Evolutionary conservation across 2,888 invertebrate species (phyloP), one percentile per base, ranked within the genome.

Genomic region (Drosophila robusta): DNA sequence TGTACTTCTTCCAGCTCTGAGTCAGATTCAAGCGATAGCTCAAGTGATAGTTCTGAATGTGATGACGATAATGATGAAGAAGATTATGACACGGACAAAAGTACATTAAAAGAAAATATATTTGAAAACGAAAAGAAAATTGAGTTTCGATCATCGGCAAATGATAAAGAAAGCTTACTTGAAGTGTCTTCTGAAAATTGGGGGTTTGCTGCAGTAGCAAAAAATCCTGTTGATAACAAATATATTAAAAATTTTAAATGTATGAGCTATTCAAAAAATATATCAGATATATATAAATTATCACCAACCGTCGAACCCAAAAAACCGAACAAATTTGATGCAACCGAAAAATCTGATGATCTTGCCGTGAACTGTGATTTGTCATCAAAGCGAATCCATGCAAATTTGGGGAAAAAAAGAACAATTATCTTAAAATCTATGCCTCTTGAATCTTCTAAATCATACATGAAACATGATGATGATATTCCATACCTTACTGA

Each of bases 181-280:
- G 84, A 88, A 14, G 58, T 50, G 3, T 90, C 90, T 38, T 91
- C 91, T 51, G 91, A 91, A 61, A 91, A 91, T 69, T 94, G 94
- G 94, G 94, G 94, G 1, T 94, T 94, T 91, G 94, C 94, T 5
- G 94, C 94, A 24, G 94, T 94, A 72, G 94, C 94, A 22, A 94
- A 93, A 78, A 94, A 94, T 74, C 90, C 92, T 36, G 90, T 91
- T 22, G 93, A 93, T 79, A 93, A 72, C n/a, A 87, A 84, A 47
- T 75, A 85, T 24, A 84, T 51, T 39, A 58, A 51, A 12, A 72
- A 58, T 38, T 68, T 46, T 56, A 75, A 75, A 41, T 14, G 57
- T 69, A 80, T 70, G 67, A 84, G 75, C 18, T 74, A 89, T 86
- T 55, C 50, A 12, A 79, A 69, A 42, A 70, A 71, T 29, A 32